Conservation (phyloP, 2,797 vertebrate species). For the Peromyscus melanophrys region DNA sequence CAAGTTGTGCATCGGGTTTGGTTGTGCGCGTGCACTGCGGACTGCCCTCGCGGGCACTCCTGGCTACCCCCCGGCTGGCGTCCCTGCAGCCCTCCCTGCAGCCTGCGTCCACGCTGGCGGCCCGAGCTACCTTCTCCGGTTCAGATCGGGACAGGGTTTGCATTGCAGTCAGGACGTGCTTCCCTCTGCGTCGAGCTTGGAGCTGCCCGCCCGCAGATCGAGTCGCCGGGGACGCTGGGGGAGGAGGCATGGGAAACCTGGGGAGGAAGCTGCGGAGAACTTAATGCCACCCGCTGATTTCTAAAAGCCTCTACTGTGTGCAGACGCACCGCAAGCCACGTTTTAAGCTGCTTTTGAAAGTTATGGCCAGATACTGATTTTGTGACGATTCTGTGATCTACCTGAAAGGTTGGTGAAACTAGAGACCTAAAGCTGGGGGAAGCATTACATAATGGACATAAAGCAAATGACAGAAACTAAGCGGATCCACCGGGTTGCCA, state of each 20-base stretch:
- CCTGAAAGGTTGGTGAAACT: slow-evolving; percentile 76
- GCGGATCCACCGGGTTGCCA: slow-evolving; percentile 63
- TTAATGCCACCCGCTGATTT: slow-evolving; percentile 77
- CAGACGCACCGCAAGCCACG: slow-evolving; percentile 41
- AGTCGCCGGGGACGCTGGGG: slow-evolving; percentile 65
- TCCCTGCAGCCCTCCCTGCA: slow-evolving; percentile 55
- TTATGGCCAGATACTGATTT: slow-evolving; percentile 78
- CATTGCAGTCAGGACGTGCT: slow-evolving; percentile 80
- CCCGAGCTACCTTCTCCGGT: slow-evolving; percentile 18
- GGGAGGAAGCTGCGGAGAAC: slow-evolving; percentile 72
- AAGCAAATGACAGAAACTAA: slow-evolving; percentile 75
- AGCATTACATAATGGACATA: slow-evolving; percentile 88
- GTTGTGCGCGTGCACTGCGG: slow-evolving; percentile 76
- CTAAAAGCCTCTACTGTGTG: background rate
- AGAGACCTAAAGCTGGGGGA: slow-evolving; percentile 63
- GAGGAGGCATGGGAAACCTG: slow-evolving; percentile 64
- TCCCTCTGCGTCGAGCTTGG: slow-evolving; percentile 71
- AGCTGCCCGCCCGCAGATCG: slow-evolving; percentile 72
- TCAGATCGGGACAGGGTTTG: slow-evolving; percentile 71
- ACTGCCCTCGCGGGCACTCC: slow-evolving; percentile 62
- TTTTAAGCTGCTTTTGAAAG: slow-evolving; percentile 75
- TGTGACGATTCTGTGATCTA: slow-evolving; percentile 71
- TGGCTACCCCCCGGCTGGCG: background rate
- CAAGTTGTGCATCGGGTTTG: slow-evolving; percentile 78
- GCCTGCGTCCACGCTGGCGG: background rate